Evolutionary conservation across 2,113 vertebrate genomes (phyloP), one percentile per base, ranked within the genome.

Genomic region (Hypanus sabinus): DNA sequence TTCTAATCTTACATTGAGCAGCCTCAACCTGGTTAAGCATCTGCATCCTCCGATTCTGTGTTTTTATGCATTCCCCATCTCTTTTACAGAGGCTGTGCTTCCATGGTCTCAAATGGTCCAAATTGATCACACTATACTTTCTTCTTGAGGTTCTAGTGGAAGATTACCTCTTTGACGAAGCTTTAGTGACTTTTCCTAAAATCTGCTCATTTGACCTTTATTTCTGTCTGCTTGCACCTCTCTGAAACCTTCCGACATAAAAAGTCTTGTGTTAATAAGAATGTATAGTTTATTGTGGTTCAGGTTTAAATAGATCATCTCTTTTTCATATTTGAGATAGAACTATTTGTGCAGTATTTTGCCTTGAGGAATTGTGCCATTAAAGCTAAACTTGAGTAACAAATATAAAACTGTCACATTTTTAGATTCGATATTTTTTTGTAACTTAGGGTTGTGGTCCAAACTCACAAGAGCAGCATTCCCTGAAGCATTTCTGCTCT

Each of bases 381-480:
- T 12, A 94, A 79, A 5, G 6, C 5, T 55, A 77, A 73, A 24
- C 6, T 75, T 94, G 22, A 6, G 9, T 83, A 30, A 62, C 12
- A 33, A 5, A 93, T 20, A 73, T 7, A 24, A 73, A 46, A 71
- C 22, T 27, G 3, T 93, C 10, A 93, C 36, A 46, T 73, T 91
- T 90, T 65, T 70, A 38, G 22, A 68, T 91, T 91, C 6, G 36
- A n/a, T 36, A 91, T 68, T 20, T 33, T 9, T 91, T 93, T 0
- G 0, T 90, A 79, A 95, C 46, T 94, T 94, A 99, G 99, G 98
- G 97, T 27, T 99, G 99, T 94, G 98, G 98, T 96, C 97, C 97
- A 94, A 97, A 96, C 94, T 97, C 98, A 0, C 98, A 98, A 95
- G 97, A 96, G 81, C 98, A 98, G 73, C 99, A 99, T 94, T 98